Evolutionary conservation across 2,888 invertebrate species (phyloP).

Genomic region (Crematogaster levior): DNA sequence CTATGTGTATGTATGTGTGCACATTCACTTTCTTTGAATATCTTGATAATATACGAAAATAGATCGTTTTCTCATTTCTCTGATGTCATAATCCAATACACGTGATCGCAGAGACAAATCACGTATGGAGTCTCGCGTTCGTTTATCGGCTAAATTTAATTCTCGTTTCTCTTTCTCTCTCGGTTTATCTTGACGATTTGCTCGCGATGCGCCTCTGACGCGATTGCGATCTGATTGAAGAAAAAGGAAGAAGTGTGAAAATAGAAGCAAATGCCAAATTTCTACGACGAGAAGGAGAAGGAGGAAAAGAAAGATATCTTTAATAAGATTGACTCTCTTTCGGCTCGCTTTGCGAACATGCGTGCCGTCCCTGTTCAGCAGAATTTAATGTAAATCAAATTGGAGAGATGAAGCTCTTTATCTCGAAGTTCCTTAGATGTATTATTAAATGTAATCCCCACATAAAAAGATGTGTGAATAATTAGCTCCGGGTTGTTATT

Average conservation of each 20-base stretch:
- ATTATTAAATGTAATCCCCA: conserved; percentile 52
- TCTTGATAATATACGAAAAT: neutral
- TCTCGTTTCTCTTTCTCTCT: conserved; percentile 1
- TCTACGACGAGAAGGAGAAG: neutral
- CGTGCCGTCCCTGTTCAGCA: conserved; percentile 66
- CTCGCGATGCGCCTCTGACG: neutral
- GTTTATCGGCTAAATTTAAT: conserved; percentile 7
- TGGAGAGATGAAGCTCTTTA: conserved; percentile 55
- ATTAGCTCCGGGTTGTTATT: conserved; percentile 49
- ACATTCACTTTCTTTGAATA: neutral
- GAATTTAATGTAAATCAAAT: conserved; percentile 74
- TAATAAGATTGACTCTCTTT: conserved; percentile 58
- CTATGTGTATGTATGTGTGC: neutral
- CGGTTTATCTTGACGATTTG: neutral
- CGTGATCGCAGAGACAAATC: conserved; percentile 1
- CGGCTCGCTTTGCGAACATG: conserved; percentile 55
- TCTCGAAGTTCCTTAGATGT: conserved; percentile 60
- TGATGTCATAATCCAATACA: conserved; percentile 13
- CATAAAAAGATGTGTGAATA: conserved; percentile 61
- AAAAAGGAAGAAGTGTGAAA: conserved; percentile 18
- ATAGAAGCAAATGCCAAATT: conserved; percentile 20
- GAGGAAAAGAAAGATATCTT: neutral
- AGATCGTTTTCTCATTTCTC: neutral
- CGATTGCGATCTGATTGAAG: neutral
- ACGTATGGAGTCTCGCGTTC: neutral